These are phyloP conservation scores for Trissonchulus latispiculum DNA, from an alignment of 2,888 invertebrate genomes.

Conservation along the genomic window DNA sequence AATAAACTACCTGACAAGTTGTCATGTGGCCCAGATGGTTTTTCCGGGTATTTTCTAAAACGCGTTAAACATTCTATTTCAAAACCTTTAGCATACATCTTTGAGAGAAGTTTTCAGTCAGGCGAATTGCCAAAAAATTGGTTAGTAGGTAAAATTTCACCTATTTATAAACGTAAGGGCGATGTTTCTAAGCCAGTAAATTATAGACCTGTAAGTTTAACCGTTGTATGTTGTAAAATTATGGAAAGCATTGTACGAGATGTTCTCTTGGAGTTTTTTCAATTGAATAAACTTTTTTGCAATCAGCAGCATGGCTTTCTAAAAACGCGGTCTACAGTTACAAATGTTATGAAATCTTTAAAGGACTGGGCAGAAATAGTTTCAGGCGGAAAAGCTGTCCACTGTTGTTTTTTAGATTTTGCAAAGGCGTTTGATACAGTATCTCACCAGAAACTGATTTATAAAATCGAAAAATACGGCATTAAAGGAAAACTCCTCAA, in stretches of 20 bases:
- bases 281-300: not conserved
- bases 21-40: not conserved
- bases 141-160: not conserved
- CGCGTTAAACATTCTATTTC: not conserved
- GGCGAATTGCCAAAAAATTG: not conserved
- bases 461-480: too few relatives aligned
- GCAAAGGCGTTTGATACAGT: too few relatives aligned
- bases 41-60: not conserved
- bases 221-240: not conserved
- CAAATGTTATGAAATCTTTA: too few relatives aligned
- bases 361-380: too few relatives aligned
- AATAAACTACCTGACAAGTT: not conserved
- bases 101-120: not conserved
- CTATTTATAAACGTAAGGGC: not conserved
- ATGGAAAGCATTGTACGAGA: not conserved
- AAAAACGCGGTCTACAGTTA: not conserved
- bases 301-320: not conserved
- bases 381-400: too few relatives aligned
- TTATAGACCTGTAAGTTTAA: not conserved
- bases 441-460: too few relatives aligned
- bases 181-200: not conserved
- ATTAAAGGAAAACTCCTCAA: too few relatives aligned
- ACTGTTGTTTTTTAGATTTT: too few relatives aligned
- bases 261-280: not conserved
- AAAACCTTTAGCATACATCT: not conserved